Evolutionary conservation across 2,888 invertebrate genomes (phyloP).

Genomic region (Cryptocephalus primarius): DNA sequence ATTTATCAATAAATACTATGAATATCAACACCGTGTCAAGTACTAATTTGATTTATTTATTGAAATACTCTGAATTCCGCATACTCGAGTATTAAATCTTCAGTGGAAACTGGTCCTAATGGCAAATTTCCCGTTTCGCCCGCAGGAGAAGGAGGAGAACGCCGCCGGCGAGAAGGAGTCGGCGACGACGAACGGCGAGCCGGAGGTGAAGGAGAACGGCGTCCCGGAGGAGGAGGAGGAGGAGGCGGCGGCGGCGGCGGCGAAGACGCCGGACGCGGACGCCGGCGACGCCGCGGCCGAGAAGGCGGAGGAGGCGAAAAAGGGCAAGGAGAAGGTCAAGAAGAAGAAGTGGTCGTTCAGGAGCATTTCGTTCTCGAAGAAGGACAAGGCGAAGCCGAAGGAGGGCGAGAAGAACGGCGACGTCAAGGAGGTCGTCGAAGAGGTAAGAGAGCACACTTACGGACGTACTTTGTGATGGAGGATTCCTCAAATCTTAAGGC

Average conservation of each 20-base stretch:
- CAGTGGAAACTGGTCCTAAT: too few species aligned
- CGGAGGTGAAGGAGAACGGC: slow-evolving; percentile 33
- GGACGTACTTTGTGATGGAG: too few species aligned
- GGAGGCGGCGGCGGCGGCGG: slow-evolving; percentile 22
- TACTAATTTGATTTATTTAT: too few species aligned
- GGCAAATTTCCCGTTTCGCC: slow-evolving; percentile 17
- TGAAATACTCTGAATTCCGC: too few species aligned
- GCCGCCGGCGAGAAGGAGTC: slow-evolving; percentile 19
- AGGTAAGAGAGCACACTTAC: slow-evolving; percentile 45
- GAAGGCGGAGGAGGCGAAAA: slow-evolving; percentile 8
- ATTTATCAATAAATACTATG: too few species aligned
- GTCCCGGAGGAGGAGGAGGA: slow-evolving; percentile 29
- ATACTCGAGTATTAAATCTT: too few species aligned
- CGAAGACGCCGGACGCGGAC: slow-evolving; percentile 25
- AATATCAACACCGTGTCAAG: too few species aligned
- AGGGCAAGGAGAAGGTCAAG: slow-evolving; percentile 37
- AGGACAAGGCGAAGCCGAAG: slow-evolving; percentile 78
- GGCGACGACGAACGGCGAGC: slow-evolving; percentile 12
- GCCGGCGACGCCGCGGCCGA: slow-evolving; percentile 21
- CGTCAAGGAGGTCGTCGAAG: slow-evolving; percentile 49
- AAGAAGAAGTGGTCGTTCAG: slow-evolving; percentile 88
- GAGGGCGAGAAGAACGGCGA: slow-evolving; percentile 47
- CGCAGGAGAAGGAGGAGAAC: slow-evolving; percentile 34
- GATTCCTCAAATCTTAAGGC: too few species aligned
- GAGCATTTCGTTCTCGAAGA: slow-evolving; percentile 77